Percentiles rank a stretch among this genome's conserved stretches.
Conservation (phyloP, 2,113 vertebrate genomes). For the Salvelinus namaycush region DNA sequence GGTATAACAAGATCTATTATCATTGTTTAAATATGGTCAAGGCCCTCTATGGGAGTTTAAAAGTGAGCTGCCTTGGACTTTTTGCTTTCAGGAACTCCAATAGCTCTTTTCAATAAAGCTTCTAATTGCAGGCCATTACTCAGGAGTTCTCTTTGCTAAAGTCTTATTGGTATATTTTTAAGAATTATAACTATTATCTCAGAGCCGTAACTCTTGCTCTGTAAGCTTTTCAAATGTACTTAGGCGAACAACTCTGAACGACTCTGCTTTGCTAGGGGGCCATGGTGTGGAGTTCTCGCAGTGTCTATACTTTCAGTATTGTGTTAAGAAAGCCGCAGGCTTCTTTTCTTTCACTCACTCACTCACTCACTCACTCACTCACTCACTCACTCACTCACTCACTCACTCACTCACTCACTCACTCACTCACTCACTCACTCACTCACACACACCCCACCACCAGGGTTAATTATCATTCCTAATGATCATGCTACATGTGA, state of each 20-base stretch:
- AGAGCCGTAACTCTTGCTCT: slow-evolving; percentile 21
- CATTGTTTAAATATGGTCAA: slow-evolving; percentile 33
- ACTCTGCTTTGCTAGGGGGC: slow-evolving; percentile 17
- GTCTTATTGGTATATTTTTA: slow-evolving; percentile 18
- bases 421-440: too few relatives aligned
- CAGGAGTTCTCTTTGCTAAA: slow-evolving; percentile 10
- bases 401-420: too few relatives aligned
- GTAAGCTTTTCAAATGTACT: slow-evolving; percentile 29
- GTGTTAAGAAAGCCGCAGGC: neutral
- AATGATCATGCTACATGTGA: slow-evolving; percentile 43
- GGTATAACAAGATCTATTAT: slow-evolving; percentile 39
- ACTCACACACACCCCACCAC: neutral
- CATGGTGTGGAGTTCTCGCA: neutral
- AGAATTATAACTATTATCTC: slow-evolving; percentile 11
- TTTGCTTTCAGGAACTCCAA: slow-evolving; percentile 18
- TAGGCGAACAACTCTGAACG: neutral
- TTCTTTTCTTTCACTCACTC: neutral
- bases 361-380: too few relatives aligned
- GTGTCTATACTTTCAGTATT: too few relatives aligned
- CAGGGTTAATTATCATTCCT: slow-evolving; percentile 44
- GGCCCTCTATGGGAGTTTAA: slow-evolving; percentile 39
- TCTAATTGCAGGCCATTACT: slow-evolving; percentile 31
- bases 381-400: too few relatives aligned
- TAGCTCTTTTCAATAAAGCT: slow-evolving; percentile 30
- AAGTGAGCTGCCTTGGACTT: slow-evolving; percentile 31